phyloP scores from a whole-genome alignment of 2,888 invertebrate species.

The Tetheella fluctuosa region DNA sequence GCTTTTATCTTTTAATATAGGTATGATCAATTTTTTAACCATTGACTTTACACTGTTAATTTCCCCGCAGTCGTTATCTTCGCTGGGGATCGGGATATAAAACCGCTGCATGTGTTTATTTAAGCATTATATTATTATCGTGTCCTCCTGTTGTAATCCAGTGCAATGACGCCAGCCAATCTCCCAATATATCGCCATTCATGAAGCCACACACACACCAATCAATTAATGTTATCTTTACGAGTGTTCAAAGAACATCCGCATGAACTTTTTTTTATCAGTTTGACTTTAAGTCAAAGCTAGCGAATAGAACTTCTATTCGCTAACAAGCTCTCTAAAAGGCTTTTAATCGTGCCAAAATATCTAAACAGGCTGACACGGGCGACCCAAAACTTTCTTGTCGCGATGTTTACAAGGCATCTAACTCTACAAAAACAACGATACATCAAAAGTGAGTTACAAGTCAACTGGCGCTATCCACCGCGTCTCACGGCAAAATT shows the following conservation, averaged over 20 bases:
- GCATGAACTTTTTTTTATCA: conserved; percentile 14
- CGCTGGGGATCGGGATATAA: conserved; percentile 65
- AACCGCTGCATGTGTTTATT: conserved; percentile 46
- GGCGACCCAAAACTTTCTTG: conserved; percentile 68
- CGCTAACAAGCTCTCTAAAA: conserved; percentile 22
- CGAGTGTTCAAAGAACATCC: conserved; percentile 10
- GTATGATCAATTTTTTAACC: too few relatives aligned
- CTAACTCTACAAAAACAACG: conserved; percentile 75
- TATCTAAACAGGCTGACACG: conserved; percentile 50
- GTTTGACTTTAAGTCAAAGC: conserved; percentile 9
- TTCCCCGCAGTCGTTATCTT: conserved; percentile 59
- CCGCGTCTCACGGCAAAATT: conserved; percentile 60
- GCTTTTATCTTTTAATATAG: too few relatives aligned
- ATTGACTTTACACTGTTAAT: conserved; percentile 58
- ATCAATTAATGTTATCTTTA: conserved; percentile 33
- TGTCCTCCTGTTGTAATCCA: conserved; percentile 57
- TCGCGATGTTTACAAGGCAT: conserved; percentile 70
- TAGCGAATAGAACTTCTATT: conserved; percentile 18
- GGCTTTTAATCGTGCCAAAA: conserved; percentile 48
- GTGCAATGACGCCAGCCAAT: conserved; percentile 49
- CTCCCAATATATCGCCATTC: conserved; percentile 52
- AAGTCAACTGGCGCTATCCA: conserved; percentile 72
- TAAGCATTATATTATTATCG: conserved; percentile 68
- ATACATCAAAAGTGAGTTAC: conserved; percentile 81
- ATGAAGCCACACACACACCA: conserved; percentile 47